A percentile compares a stretch with the other conserved stretches of the same genome.
These are phyloP conservation scores for Pseudorhiza aurosa DNA, from an alignment of 30 jellyfish, hydroid and myxozoan genomes.

Conservation along the genomic window DNA sequence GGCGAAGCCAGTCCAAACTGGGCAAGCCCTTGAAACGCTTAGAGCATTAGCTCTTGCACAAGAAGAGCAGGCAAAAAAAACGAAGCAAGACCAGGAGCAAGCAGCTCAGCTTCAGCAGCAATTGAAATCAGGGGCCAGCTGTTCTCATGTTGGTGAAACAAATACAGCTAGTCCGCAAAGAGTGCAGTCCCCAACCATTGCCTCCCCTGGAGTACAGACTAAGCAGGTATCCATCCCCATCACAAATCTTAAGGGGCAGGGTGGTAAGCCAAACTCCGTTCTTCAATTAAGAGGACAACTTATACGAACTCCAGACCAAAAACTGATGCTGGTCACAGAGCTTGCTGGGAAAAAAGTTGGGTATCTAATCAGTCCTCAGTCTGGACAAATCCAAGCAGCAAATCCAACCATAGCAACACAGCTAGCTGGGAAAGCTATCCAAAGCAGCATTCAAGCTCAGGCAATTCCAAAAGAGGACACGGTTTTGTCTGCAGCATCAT, in stretches of 20 bases:
- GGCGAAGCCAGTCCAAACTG: conserved; percentile 10
- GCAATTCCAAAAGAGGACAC: conserved; percentile 1
- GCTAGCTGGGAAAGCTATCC: conserved; percentile 11
- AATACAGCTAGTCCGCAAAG: not conserved
- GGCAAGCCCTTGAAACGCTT: conserved; percentile 70
- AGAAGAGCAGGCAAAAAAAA: conserved; percentile 63
- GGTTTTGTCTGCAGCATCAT: not conserved
- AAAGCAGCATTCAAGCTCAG: conserved; percentile 16
- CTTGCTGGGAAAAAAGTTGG: conserved; percentile 96
- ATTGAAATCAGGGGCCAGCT: not conserved
- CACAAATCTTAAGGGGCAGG: conserved; percentile 39
- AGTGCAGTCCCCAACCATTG: not conserved
- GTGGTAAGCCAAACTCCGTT: conserved; percentile 36
- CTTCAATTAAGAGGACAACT: conserved; percentile 87
- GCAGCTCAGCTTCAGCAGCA: conserved; percentile 48
- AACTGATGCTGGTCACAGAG: conserved; percentile 95
- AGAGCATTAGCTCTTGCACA: conserved; percentile 69
- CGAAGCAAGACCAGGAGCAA: conserved; percentile 48
- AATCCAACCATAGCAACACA: conserved; percentile 45
- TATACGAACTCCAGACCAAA: conserved; percentile 91
- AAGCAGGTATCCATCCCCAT: conserved; percentile 34
- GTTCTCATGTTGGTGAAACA: not conserved
- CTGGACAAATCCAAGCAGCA: conserved; percentile 59
- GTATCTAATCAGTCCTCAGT: conserved; percentile 78
- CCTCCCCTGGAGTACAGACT: not conserved